Conservation (phyloP, 2,113 vertebrate species). For the Sinocyclocheilus grahami region DNA sequence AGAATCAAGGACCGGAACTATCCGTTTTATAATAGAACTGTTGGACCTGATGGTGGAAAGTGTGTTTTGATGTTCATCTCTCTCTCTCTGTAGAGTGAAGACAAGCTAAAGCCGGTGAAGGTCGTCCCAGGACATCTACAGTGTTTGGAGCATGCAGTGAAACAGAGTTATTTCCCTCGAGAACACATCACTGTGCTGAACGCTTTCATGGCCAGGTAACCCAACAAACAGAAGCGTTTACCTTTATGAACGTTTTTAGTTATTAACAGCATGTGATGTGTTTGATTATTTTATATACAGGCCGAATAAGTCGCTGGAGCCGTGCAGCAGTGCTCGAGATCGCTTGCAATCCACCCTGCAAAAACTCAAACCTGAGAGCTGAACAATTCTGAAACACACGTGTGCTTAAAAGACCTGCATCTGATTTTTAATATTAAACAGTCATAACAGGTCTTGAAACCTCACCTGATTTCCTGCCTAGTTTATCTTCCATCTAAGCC, state of each 20-base stretch:
- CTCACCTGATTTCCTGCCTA: neutral
- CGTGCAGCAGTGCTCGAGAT: conserved; percentile 82
- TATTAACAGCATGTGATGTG: neutral
- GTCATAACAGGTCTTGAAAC: neutral
- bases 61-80: neutral
- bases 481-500: neutral
- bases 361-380: conserved; percentile 68
- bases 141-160: conserved; percentile 87
- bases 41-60: neutral
- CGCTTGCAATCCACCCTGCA: conserved; percentile 82
- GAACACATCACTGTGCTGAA: conserved; percentile 82
- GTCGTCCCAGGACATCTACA: conserved; percentile 89
- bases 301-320: conserved; percentile 83
- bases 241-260: neutral
- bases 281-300: conserved; percentile 68
- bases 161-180: conserved; percentile 93
- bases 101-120: conserved; percentile 86
- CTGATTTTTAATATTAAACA: neutral
- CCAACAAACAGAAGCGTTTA: neutral
- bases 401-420: too few species aligned
- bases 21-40: neutral
- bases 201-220: conserved; percentile 92
- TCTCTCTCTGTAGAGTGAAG: conserved; percentile 82
- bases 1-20: too few species aligned
- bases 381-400: conserved; percentile 46